Percentiles rank a stretch among this genome's conserved stretches.
phyloP scores from a whole-genome alignment of 2,888 invertebrate genomes.

The Drosophila algonquin region DNA sequence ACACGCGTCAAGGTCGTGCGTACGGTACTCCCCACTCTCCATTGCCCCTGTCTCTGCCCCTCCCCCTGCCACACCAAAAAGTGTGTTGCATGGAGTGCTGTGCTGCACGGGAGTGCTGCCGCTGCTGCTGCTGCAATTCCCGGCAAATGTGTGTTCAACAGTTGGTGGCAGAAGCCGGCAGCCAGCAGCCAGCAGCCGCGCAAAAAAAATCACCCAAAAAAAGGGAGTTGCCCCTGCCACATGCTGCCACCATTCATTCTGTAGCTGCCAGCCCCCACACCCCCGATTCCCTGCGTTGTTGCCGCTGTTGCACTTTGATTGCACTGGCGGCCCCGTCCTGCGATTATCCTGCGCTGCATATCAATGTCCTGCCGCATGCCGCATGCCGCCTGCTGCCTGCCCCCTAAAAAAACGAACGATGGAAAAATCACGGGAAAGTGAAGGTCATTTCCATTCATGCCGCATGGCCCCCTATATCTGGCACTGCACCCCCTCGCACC shows the following conservation, averaged over 20 bases:
- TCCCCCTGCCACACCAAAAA: background rate
- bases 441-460: conserved; percentile 67
- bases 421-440: conserved; percentile 44
- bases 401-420: conserved; percentile 11
- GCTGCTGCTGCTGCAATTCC: conserved; percentile 11
- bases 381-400: conserved; percentile 20
- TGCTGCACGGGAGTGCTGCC: conserved; percentile 10
- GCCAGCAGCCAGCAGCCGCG: conserved; percentile 15
- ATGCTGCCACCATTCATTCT: too few relatives aligned
- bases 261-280: background rate
- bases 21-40: conserved; percentile 3
- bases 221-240: background rate
- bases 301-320: conserved; percentile 73
- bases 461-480: conserved; percentile 11
- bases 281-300: conserved; percentile 31
- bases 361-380: conserved; percentile 63
- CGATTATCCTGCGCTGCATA: conserved; percentile 78
- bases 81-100: conserved; percentile 20
- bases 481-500: background rate
- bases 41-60: background rate
- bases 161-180: conserved; percentile 40
- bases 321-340: conserved; percentile 77
- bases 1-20: conserved; percentile 73
- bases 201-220: conserved; percentile 21
- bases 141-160: conserved; percentile 52